A percentile compares a stretch with the other conserved stretches of the same genome.
Conservation (phyloP, 2,888 invertebrate species). For the Drosophila mimica region DNA sequence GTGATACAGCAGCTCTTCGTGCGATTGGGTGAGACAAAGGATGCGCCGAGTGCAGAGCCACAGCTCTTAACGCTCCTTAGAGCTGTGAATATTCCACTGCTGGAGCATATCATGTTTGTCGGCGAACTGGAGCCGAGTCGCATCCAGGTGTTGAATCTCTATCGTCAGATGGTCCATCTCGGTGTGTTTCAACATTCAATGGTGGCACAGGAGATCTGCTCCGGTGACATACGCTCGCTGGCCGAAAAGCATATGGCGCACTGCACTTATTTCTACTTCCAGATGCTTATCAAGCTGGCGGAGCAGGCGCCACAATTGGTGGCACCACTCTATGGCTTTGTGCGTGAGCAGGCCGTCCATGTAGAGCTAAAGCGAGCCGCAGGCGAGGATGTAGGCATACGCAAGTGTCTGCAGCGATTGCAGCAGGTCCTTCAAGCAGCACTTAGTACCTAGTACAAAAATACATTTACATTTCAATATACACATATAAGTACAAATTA, state of each 20-base stretch:
- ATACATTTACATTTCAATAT: not conserved
- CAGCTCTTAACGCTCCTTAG: slow-evolving; percentile 77
- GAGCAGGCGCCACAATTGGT: slow-evolving; percentile 75
- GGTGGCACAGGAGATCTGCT: slow-evolving; percentile 63
- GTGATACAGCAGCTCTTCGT: slow-evolving; percentile 80
- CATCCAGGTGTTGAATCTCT: slow-evolving; percentile 72
- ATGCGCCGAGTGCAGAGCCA: slow-evolving; percentile 14
- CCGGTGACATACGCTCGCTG: slow-evolving; percentile 74
- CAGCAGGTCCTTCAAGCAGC: slow-evolving; percentile 47
- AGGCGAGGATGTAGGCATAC: slow-evolving; percentile 83
- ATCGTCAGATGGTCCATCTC: slow-evolving; percentile 67
- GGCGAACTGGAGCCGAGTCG: slow-evolving; percentile 83
- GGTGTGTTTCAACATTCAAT: slow-evolving; percentile 61
- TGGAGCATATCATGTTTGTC: slow-evolving; percentile 85
- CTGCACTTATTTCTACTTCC: slow-evolving; percentile 83
- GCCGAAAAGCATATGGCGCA: slow-evolving; percentile 84
- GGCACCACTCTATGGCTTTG: slow-evolving; percentile 70
- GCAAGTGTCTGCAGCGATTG: slow-evolving; percentile 76
- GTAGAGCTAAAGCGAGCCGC: slow-evolving; percentile 83
- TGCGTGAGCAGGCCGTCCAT: slow-evolving; percentile 75
- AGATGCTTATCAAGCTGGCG: slow-evolving; percentile 81
- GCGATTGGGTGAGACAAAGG: slow-evolving; percentile 14
- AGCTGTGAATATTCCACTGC: slow-evolving; percentile 71
- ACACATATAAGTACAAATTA: not conserved
- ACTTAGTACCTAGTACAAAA: slow-evolving; percentile 1